phyloP scores from a whole-genome alignment of 2,113 vertebrate genomes.

The Melozone crissalis region DNA sequence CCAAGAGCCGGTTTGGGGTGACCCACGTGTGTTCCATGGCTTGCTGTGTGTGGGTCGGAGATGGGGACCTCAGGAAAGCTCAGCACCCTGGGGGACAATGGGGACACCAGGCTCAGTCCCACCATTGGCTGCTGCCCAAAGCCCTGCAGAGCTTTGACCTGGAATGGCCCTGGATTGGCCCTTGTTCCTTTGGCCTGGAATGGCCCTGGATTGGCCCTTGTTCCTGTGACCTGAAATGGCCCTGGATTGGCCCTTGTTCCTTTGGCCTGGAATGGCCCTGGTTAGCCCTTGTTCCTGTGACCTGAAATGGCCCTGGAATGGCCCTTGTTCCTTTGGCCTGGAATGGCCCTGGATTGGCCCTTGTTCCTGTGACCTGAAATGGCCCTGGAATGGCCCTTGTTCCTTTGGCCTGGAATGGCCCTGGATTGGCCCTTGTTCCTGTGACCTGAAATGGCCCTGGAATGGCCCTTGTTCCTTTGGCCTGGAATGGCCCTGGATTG shows the following conservation, averaged over 20 bases:
- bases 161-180: background rate
- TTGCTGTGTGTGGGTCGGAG: background rate
- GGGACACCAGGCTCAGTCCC: background rate
- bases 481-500: background rate
- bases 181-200: rapidly evolving
- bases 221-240: no score
- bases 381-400: no score
- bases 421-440: no score
- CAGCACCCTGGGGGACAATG: rapidly evolving
- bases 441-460: no score
- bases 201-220: background rate
- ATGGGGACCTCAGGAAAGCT: background rate
- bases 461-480: background rate
- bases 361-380: rapidly evolving
- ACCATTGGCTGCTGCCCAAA: background rate
- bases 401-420: no score
- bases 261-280: background rate
- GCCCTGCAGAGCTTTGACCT: background rate
- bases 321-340: rapidly evolving
- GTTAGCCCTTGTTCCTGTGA: background rate
- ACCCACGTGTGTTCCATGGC: background rate
- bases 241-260: background rate
- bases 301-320: background rate
- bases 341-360: no score
- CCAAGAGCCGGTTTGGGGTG: background rate